Evolutionary conservation across 2,113 vertebrate genomes (phyloP), one percentile per base, ranked within the genome.

Genomic region (Delphinus delphis): DNA sequence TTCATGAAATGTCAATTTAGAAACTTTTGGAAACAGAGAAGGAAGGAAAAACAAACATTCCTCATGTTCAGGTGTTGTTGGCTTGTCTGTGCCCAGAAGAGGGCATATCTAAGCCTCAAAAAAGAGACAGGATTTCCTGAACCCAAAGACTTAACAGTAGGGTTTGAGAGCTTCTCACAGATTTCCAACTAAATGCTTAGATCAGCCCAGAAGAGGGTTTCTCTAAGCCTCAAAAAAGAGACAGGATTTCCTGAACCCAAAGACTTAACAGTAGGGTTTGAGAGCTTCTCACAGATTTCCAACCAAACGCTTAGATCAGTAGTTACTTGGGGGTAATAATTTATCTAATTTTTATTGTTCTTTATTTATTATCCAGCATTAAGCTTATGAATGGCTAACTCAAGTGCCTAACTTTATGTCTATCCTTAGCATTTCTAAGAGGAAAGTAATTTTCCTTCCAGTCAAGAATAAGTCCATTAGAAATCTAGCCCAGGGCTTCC

Each of bases 401-500:
- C 70, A 86, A 74, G 44, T 28, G 21, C 12, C 12, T 76, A 70
- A 85, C 15, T 79, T 86, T 79, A 53, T 13, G 33, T 50, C 80
- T 94, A 26, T 25, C 7, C 53, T 94, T 67, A 67, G 8, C 18
- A 86, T 88, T 76, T 95, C 79, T 71, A 90, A 88, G 53, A 95
- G 71, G 76, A 89, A 55, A 53, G n/a, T 47, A 55, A 95, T 63
- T 90, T 76, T 80, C 38, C 17, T 88, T 93, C 36, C 31, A 81
- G 93, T 41, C 25, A 73, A 93, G 25, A 23, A 50, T 47, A 87
- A 92, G 33, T 67, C 38, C n/a, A 65, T 60, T 79, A 70, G 53
- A 85, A 95, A 67, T 70, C 71, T 79, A 87, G 25, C 70, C n/a
- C 55, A 70, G 41, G 41, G 41, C 41, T 41, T 41, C 41, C 41